Evolutionary conservation across 2,113 vertebrate genomes (phyloP).

Genomic region (Platichthys flesus): DNA sequence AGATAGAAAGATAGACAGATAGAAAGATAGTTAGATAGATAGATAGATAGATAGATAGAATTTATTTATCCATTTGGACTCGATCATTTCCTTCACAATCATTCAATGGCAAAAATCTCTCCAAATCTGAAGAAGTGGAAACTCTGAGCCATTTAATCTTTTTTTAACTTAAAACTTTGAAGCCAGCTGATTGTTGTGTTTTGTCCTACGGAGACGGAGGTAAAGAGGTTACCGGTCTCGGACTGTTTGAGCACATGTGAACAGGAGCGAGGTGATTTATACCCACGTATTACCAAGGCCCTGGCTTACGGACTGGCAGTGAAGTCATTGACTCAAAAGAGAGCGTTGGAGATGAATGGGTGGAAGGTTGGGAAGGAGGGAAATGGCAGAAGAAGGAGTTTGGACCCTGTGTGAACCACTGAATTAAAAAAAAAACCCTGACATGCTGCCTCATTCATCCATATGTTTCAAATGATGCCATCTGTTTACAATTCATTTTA

Average conservation of each 20-base stretch:
- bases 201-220: constrained; percentile 43
- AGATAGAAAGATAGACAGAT: too few relatives aligned
- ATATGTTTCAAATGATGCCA: constrained; percentile 76
- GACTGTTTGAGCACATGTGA: constrained; percentile 17
- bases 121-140: constrained; percentile 46
- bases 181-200: constrained; percentile 8
- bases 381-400: constrained; percentile 32
- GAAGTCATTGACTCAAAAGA: constrained; percentile 58
- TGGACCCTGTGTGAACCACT: constrained; percentile 69
- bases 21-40: too few relatives aligned
- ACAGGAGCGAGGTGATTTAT: constrained; percentile 55
- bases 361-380: constrained; percentile 16
- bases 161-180: constrained; percentile 29
- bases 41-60: too few relatives aligned
- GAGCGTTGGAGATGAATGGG: constrained; percentile 41
- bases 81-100: constrained; percentile 36
- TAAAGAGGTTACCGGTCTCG: constrained; percentile 54
- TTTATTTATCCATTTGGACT: constrained; percentile 22
- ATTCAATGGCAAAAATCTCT: constrained; percentile 17
- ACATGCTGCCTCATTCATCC: constrained; percentile 74
- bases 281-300: constrained; percentile 26
- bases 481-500: constrained; percentile 80
- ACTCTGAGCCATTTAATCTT: constrained; percentile 26
- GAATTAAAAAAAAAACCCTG: constrained; percentile 56
- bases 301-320: constrained; percentile 54